phyloP scores from a whole-genome alignment of 1,140 invertebrate species.

The Drosophila pseudoobscura region DNA sequence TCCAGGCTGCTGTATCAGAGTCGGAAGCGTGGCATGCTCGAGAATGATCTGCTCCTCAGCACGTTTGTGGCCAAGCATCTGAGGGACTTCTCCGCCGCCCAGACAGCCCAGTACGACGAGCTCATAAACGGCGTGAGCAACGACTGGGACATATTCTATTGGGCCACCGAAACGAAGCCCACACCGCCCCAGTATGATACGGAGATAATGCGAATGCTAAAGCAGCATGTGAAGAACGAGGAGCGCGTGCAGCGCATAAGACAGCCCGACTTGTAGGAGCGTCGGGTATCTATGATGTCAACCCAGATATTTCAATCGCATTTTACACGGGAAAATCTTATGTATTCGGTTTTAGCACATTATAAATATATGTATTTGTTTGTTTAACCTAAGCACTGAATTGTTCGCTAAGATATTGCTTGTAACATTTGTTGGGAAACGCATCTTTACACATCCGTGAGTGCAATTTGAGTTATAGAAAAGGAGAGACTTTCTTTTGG shows the following conservation, averaged over 20 bases:
- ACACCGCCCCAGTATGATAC: slow-evolving; percentile 94
- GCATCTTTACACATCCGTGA: too few relatives aligned
- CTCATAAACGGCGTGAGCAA: slow-evolving; percentile 97
- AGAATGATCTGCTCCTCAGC: slow-evolving; percentile 97
- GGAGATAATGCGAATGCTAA: slow-evolving; percentile 93
- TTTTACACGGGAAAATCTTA: neutral
- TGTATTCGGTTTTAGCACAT: too few relatives aligned
- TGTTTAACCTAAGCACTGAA: too few relatives aligned
- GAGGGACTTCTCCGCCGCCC: slow-evolving; percentile 87
- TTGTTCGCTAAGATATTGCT: too few relatives aligned
- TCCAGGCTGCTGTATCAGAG: slow-evolving; percentile 96
- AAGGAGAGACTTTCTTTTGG: too few relatives aligned
- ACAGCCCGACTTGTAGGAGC: slow-evolving; percentile 86
- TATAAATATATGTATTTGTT: slow-evolving; percentile 8
- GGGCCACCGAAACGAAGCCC: slow-evolving; percentile 92
- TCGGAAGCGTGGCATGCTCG: slow-evolving; percentile 97
- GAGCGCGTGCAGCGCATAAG: slow-evolving; percentile 86
- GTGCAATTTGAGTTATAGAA: too few relatives aligned
- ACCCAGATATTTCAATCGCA: neutral
- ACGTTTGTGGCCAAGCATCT: slow-evolving; percentile 96
- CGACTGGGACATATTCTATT: slow-evolving; percentile 99
- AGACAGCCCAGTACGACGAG: slow-evolving; percentile 93
- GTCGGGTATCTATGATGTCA: neutral
- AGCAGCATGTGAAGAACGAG: slow-evolving; percentile 92
- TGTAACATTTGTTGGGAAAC: too few relatives aligned